phyloP scores from a whole-genome alignment of 2,888 invertebrate species.

The Cloeon dipterum region DNA sequence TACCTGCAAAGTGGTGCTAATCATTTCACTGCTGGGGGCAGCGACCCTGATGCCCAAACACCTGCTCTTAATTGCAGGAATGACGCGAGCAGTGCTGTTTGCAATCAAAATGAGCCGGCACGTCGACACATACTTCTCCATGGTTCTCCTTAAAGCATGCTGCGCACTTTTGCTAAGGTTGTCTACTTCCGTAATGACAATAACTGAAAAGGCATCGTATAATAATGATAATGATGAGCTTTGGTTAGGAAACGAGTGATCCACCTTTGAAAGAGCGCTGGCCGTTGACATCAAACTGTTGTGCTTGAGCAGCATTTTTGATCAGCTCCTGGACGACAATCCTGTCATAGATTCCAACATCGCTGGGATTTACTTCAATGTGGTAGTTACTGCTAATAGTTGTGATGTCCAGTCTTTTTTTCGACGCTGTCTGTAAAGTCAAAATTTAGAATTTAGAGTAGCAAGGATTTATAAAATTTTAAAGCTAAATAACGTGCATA shows the following conservation, averaged over 20 bases:
- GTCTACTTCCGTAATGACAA: slow-evolving; percentile 88
- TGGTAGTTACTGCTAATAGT: slow-evolving; percentile 79
- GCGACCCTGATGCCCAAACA: slow-evolving; percentile 83
- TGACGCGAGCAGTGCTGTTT: slow-evolving; percentile 83
- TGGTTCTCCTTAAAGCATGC: slow-evolving; percentile 89
- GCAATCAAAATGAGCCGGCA: slow-evolving; percentile 87
- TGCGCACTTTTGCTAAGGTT: slow-evolving; percentile 91
- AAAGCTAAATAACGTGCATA: neutral
- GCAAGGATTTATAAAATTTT: too few relatives aligned
- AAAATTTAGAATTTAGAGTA: neutral
- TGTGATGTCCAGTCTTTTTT: slow-evolving; percentile 89
- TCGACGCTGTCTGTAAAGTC: slow-evolving; percentile 38
- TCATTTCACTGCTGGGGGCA: slow-evolving; percentile 61
- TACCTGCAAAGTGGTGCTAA: slow-evolving; percentile 32
- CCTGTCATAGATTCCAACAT: slow-evolving; percentile 93
- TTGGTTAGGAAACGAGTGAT: neutral
- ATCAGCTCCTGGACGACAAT: slow-evolving; percentile 94
- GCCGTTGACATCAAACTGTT: slow-evolving; percentile 69
- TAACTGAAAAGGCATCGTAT: slow-evolving; percentile 31
- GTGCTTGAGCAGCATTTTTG: slow-evolving; percentile 90
- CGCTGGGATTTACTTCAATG: slow-evolving; percentile 87
- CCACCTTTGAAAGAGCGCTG: slow-evolving; percentile 80
- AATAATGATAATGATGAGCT: too few relatives aligned
- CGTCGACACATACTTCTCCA: slow-evolving; percentile 95
- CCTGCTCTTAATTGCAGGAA: slow-evolving; percentile 89